phyloP scores from a whole-genome alignment of 64 coral and sea anemone species.

The Anthopleura sola region DNA sequence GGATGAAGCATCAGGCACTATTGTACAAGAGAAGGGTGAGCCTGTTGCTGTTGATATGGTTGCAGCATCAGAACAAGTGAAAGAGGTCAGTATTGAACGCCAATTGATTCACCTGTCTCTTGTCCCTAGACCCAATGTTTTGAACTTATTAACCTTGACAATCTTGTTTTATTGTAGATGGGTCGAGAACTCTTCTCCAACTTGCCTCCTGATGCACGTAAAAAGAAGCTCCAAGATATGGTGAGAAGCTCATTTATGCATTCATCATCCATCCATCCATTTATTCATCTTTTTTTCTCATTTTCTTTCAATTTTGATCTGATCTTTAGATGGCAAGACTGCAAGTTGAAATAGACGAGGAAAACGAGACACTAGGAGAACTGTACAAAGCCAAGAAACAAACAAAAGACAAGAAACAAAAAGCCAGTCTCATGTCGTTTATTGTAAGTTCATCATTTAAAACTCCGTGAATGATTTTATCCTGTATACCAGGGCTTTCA shows the following conservation, averaged over 20 bases:
- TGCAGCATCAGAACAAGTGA: conserved; percentile 27
- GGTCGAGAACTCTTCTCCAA: conserved; percentile 75
- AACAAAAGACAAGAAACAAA: conserved; percentile 54
- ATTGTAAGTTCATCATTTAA: conserved; percentile 43
- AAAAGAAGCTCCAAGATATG: conserved; percentile 80
- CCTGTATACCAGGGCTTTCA: neutral
- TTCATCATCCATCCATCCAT: neutral
- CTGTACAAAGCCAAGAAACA: conserved; percentile 38
- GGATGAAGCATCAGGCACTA: neutral
- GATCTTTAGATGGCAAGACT: conserved; percentile 64
- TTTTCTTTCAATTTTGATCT: neutral
- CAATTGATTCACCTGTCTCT: no score
- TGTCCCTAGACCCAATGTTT: neutral
- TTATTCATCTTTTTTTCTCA: neutral
- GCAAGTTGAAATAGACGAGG: conserved; percentile 88
- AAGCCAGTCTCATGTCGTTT: conserved; percentile 29
- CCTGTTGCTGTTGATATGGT: conserved; percentile 25
- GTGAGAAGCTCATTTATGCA: conserved; percentile 14
- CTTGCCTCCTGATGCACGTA: conserved; percentile 62
- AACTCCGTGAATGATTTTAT: neutral
- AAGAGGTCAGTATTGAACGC: conserved; percentile 18
- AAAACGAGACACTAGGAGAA: conserved; percentile 69
- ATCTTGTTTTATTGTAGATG: conserved; percentile 33
- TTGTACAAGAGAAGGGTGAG: neutral
- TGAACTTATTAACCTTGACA: neutral